A percentile compares a stretch with the other conserved stretches of the same genome.
Conservation (phyloP, 2,113 vertebrate genomes). For the Chroicocephalus ridibundus region DNA sequence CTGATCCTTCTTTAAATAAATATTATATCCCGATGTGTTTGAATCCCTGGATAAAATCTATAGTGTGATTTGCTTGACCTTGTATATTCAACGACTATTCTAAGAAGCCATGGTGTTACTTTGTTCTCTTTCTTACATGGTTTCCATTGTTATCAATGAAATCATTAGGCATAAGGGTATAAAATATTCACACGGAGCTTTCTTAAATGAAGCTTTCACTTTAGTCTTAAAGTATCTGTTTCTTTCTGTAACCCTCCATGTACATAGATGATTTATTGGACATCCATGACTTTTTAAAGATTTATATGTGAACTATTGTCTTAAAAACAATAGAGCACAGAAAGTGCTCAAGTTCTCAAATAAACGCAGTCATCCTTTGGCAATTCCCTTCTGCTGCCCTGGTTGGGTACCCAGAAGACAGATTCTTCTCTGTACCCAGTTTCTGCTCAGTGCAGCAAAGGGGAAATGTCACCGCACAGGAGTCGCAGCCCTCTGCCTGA, state of each 20-base stretch:
- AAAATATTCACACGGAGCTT: not conserved
- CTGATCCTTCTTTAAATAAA: not conserved
- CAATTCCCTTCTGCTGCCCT: not conserved
- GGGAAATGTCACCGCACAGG: accelerated
- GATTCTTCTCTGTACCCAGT: not conserved
- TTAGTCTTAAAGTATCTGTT: not conserved
- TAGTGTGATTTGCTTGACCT: not conserved
- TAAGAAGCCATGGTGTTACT: not conserved
- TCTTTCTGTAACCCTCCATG: not conserved
- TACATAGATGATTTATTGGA: not conserved
- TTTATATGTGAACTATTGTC: not conserved
- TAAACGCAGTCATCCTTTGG: not conserved
- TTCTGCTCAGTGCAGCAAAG: not conserved
- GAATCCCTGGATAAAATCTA: not conserved
- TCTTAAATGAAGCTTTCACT: not conserved
- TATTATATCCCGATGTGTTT: not conserved
- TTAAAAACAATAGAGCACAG: not conserved
- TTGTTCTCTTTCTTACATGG: not conserved
- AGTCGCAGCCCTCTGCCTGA: not conserved
- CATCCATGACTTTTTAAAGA: not conserved
- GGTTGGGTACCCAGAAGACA: not conserved
- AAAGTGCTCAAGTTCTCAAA: not conserved
- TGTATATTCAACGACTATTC: not conserved
- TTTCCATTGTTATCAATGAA: not conserved
- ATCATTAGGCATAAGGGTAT: not conserved